Conservation (phyloP, 1,140 invertebrate species). For the Bicyclus anynana region DNA sequence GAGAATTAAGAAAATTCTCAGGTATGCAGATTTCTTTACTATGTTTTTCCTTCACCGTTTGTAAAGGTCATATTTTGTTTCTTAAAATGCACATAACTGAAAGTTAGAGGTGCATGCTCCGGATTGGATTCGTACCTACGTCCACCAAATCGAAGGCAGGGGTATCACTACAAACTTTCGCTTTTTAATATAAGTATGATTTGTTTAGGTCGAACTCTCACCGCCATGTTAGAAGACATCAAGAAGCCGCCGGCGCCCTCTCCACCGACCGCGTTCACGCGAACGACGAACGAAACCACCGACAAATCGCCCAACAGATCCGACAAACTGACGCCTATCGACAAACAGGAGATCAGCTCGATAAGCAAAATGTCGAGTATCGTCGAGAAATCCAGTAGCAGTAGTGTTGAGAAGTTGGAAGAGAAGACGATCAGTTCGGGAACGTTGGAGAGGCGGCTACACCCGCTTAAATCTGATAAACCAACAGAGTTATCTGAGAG, state of each 20-base stretch:
- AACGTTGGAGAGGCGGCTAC: conserved; percentile 48
- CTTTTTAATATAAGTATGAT: too few relatives aligned
- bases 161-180: too few relatives aligned
- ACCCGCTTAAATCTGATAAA: conserved; percentile 31
- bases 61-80: too few relatives aligned
- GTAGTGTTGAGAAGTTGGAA: conserved; percentile 27
- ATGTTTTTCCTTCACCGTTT: too few relatives aligned
- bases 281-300: conserved; percentile 17
- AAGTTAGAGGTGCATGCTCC: too few relatives aligned
- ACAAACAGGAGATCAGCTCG: conserved; percentile 29
- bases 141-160: too few relatives aligned
- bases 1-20: too few relatives aligned
- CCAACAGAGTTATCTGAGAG: conserved; percentile 31
- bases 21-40: too few relatives aligned
- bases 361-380: conserved; percentile 30
- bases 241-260: conserved; percentile 49
- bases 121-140: too few relatives aligned
- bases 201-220: conserved; percentile 51
- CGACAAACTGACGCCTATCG: conserved; percentile 19
- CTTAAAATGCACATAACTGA: too few relatives aligned
- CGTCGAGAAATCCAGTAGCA: conserved; percentile 23
- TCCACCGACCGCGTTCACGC: conserved; percentile 30
- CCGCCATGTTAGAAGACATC: conserved; percentile 57
- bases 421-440: conserved; percentile 26
- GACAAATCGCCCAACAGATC: conserved; percentile 36